Evolutionary conservation across 23 tunicate species (phyloP).

Genomic region (Trididemnum miniatum): DNA sequence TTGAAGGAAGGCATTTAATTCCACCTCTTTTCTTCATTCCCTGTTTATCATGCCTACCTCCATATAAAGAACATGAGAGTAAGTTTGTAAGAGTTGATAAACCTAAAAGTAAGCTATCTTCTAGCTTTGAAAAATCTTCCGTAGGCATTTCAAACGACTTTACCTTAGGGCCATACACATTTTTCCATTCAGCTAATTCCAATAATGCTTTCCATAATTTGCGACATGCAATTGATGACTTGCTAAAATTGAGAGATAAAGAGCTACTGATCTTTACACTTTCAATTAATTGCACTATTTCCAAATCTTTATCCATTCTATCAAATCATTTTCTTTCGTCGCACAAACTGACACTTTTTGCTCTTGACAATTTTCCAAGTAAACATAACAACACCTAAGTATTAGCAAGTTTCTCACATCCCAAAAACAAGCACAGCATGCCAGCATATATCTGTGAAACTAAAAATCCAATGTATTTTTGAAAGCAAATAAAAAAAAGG

Average conservation of each 20-base stretch:
- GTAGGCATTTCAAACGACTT: not conserved
- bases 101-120: not conserved
- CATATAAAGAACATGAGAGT: not conserved
- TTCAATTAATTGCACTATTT: not conserved
- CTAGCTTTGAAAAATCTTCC: not conserved
- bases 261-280: not conserved
- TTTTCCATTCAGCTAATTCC: not conserved
- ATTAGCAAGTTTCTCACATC: too few species aligned
- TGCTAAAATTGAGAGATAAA: not conserved
- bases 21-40: not conserved
- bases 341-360: too few species aligned
- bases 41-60: slow-evolving; percentile 5
- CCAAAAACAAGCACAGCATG: too few species aligned
- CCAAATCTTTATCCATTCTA: not conserved
- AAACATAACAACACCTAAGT: too few species aligned
- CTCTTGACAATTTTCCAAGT: too few species aligned
- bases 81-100: not conserved
- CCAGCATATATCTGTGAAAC: too few species aligned
- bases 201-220: not conserved
- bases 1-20: not conserved
- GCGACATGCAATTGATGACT: not conserved
- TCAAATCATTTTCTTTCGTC: too few species aligned
- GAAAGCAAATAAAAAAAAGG: too few species aligned
- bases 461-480: too few species aligned
- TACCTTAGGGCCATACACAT: not conserved